Evolutionary conservation across 2,888 invertebrate species (phyloP).

Genomic region (Eustalomyia histrio): DNA sequence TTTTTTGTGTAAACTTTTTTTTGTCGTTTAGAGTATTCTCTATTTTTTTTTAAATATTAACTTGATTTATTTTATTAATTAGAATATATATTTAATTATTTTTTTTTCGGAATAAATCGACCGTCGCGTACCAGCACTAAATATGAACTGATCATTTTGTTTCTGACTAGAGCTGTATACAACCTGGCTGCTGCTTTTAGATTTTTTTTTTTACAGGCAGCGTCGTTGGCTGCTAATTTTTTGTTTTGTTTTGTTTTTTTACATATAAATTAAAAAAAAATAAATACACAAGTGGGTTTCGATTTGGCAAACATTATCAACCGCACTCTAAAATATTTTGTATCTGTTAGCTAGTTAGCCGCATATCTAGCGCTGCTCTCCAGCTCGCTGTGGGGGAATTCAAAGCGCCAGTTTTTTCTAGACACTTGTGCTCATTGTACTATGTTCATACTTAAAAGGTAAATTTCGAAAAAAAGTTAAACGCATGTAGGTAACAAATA

Average conservation of each 20-base stretch:
- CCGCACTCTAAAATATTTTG: background rate
- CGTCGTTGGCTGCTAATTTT: conserved; percentile 29
- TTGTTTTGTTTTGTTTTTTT: conserved; percentile 11
- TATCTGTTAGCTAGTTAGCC: background rate
- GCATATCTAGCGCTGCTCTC: background rate
- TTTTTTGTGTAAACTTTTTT: conserved; percentile 19
- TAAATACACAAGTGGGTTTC: conserved; percentile 57
- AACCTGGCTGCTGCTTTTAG: conserved; percentile 59
- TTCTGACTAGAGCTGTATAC: conserved; percentile 66
- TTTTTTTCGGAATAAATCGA: conserved; percentile 67
- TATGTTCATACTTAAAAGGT: conserved; percentile 57
- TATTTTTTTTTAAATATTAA: conserved; percentile 11
- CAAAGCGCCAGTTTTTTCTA: conserved; percentile 1
- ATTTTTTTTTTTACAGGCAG: conserved; percentile 36
- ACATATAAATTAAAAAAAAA: no score
- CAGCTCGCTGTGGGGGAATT: background rate
- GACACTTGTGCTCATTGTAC: background rate
- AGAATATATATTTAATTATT: conserved; percentile 20
- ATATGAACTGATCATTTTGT: conserved; percentile 76
- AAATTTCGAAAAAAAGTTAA: conserved; percentile 34
- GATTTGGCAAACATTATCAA: background rate
- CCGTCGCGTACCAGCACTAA: conserved; percentile 77
- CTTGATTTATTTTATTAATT: conserved; percentile 39
- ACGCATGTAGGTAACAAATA: conserved; percentile 63
- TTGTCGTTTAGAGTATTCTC: conserved; percentile 50